phyloP scores from a whole-genome alignment of 2,113 vertebrate genomes.

The Parus major region DNA sequence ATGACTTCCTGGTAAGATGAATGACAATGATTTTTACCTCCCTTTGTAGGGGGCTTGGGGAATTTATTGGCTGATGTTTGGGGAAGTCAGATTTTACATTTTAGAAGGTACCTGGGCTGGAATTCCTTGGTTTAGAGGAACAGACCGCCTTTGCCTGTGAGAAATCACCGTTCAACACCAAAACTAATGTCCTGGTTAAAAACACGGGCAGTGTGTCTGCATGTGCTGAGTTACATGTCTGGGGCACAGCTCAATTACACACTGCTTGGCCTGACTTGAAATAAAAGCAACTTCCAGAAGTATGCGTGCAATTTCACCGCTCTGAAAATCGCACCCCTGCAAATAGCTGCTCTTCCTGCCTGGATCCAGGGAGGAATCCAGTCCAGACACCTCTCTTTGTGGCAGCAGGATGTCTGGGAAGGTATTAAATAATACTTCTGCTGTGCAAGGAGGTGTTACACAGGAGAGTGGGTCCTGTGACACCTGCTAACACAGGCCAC shows the following conservation, averaged over 20 bases:
- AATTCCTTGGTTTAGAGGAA: not conserved
- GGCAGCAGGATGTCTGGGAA: not conserved
- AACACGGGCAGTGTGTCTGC: not conserved
- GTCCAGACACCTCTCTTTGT: not conserved
- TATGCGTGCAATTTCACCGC: not conserved
- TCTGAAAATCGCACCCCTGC: not conserved
- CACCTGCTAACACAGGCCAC: not conserved
- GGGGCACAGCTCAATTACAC: not conserved
- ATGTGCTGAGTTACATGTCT: not conserved
- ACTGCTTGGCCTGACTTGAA: not conserved
- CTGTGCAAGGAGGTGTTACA: not conserved
- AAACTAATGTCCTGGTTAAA: not conserved
- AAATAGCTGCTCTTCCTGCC: not conserved
- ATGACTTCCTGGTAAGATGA: conserved; percentile 37
- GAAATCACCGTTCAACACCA: not conserved
- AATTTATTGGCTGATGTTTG: not conserved
- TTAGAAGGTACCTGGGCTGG: not conserved
- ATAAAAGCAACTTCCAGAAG: not conserved
- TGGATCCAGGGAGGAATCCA: not conserved
- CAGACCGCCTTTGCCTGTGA: not conserved
- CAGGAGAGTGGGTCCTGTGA: no score
- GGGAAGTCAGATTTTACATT: not conserved
- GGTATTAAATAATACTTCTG: not conserved
- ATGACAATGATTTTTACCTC: not conserved
- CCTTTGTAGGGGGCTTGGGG: not conserved